Base-by-base conservation (phyloP, 92 coral and sea anemone species). In the Palythoa heliodiscus region DNA sequence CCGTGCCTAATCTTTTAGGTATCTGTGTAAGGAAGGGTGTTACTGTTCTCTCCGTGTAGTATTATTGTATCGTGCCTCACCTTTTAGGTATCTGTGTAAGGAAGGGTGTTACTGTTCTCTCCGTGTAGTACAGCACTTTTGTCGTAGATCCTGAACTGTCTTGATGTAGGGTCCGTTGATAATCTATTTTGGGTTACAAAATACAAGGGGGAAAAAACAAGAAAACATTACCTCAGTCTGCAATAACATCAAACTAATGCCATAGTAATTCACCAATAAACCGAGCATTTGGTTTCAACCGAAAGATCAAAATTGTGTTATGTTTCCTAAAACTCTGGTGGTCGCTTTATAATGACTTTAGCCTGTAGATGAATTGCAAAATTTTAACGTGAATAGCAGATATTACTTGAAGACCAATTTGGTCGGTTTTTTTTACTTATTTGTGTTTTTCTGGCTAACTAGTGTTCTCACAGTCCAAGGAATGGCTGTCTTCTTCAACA, bases 11-110 rank as follows among this genome's bases (percentile, higher is more conserved):
- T 98, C 97, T 92, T 92, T 93, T 94, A 0, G 95, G 89, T 25
- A 94, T 94, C 35, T 92, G 89, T 14, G 95, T 90, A 20, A 96
- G 95, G 87, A 95, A 96, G 12, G 98, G 98, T 16, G 98, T 94
- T 55, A 92, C 92, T 6, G 95, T 89, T 38, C 90, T 89, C 82
- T 95, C 93, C 14, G 98, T 91, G 74, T 89, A 93, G 7, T 61
- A 20, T 17, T 9, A 63, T 8, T 4, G 69, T 63, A 6, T 17
- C 25, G 57, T 20, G 6, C 2, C 88, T 83, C 52, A 96, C 99
- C 97, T 92, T 92, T 93, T 94, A 0, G 95, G 88, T 25, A 96
- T 94, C 35, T 92, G 89, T 14, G 95, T 90, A 20, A 96, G 95
- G 87, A 95, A 96, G 12, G 99, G 99, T 16, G 98, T 96, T 55